phyloP scores from a whole-genome alignment of 2,888 invertebrate species.

The Ceratothoa steindachneri region DNA sequence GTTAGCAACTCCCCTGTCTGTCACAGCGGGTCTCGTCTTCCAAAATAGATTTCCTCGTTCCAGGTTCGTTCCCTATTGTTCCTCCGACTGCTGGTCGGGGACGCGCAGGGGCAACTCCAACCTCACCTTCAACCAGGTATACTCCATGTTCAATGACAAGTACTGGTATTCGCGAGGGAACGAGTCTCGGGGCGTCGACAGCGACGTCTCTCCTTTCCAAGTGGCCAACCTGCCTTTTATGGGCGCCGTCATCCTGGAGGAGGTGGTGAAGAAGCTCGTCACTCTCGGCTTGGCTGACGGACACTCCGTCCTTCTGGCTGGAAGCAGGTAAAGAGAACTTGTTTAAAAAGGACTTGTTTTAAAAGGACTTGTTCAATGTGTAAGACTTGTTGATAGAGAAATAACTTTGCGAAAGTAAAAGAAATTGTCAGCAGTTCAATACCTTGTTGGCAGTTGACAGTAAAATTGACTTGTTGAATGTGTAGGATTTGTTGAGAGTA shows the following conservation, averaged over 20 bases:
- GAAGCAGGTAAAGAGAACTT: slow-evolving; percentile 53
- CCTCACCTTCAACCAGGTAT: background rate
- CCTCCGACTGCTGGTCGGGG: slow-evolving; percentile 92
- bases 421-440: too few species aligned
- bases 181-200: background rate
- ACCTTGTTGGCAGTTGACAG: too few species aligned
- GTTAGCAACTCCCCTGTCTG: too few species aligned
- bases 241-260: slow-evolving; percentile 77
- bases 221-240: slow-evolving; percentile 73
- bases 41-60: too few species aligned
- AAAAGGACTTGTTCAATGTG: too few species aligned
- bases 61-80: slow-evolving; percentile 79
- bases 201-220: background rate
- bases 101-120: slow-evolving; percentile 53
- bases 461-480: too few species aligned
- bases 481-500: too few species aligned
- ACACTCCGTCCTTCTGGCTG: slow-evolving; percentile 74
- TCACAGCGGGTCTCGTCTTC: too few species aligned
- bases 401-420: too few species aligned
- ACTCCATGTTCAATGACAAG: background rate
- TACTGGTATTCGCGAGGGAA: background rate
- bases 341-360: too few species aligned
- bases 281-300: slow-evolving; percentile 62
- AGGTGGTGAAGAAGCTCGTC: slow-evolving; percentile 63
- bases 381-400: too few species aligned